phyloP scores from a whole-genome alignment of 1,140 invertebrate genomes.

The Pygmarrhopalites habei region DNA sequence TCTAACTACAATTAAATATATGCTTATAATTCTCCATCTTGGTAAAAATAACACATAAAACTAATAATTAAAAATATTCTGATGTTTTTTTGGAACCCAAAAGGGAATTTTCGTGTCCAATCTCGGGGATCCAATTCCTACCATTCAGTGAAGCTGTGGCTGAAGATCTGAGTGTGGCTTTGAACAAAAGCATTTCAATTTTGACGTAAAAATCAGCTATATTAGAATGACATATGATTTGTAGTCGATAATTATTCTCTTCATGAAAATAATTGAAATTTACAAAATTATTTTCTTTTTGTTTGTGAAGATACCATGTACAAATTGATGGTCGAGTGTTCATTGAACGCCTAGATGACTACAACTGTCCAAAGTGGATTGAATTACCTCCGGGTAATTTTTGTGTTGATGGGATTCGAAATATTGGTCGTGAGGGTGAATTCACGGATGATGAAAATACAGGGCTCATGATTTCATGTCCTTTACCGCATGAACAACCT shows the following conservation, averaged over 20 bases:
- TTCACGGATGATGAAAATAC: neutral
- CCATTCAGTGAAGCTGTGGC: neutral
- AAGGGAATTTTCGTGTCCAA: neutral
- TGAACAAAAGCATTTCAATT: neutral
- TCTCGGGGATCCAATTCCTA: neutral
- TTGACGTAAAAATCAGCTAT: neutral
- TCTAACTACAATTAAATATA: too few relatives aligned
- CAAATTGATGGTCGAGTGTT: neutral
- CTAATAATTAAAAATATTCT: too few relatives aligned
- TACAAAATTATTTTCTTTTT: neutral
- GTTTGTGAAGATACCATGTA: neutral
- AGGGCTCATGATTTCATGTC: too few relatives aligned
- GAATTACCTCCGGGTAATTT: neutral
- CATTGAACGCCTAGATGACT: neutral
- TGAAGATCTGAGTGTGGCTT: neutral
- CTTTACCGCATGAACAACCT: too few relatives aligned
- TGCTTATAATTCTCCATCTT: too few relatives aligned
- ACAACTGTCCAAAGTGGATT: neutral
- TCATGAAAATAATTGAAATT: neutral
- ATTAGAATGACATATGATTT: neutral
- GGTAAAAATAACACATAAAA: too few relatives aligned
- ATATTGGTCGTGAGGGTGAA: neutral
- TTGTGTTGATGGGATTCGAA: constrained; percentile 3
- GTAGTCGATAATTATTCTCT: neutral
- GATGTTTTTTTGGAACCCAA: too few relatives aligned